Conservation (phyloP, 2,797 vertebrate genomes). For the Hemibagrus guttatus region DNA sequence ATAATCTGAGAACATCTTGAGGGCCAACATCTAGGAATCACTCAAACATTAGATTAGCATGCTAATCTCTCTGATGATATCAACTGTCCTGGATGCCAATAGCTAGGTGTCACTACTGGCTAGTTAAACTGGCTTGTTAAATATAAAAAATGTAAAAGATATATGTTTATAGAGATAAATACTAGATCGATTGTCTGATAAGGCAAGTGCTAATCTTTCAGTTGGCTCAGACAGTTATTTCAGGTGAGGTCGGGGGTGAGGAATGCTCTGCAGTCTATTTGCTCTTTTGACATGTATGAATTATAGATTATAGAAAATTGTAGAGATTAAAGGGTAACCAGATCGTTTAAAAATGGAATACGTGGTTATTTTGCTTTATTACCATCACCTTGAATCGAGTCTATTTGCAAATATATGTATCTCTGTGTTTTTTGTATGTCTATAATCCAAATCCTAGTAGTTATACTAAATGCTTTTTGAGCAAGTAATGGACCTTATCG, state of each 20-base stretch:
- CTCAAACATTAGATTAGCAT: constrained; percentile 9
- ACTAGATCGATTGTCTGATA: neutral
- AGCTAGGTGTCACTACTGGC: neutral
- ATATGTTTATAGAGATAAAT: neutral
- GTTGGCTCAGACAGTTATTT: neutral
- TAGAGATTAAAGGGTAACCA: neutral
- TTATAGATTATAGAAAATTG: constrained; percentile 10
- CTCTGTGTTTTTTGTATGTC: neutral
- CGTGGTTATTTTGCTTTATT: neutral
- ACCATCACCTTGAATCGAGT: neutral
- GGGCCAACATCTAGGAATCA: neutral
- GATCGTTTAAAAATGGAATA: neutral
- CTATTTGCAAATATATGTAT: neutral
- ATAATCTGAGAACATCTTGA: neutral
- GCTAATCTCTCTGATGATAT: neutral
- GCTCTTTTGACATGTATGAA: neutral
- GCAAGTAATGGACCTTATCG: constrained; percentile 42
- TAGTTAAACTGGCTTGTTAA: neutral
- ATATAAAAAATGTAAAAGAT: neutral
- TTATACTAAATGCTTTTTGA: constrained; percentile 33
- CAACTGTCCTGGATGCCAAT: neutral
- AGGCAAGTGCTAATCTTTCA: neutral
- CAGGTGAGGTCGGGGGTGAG: neutral
- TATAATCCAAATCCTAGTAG: constrained; percentile 7
- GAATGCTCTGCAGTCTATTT: neutral